Percentiles rank a stretch among this genome's conserved stretches.
Conservation (phyloP, 2,888 invertebrate genomes). For the Drosophila longiperda region DNA sequence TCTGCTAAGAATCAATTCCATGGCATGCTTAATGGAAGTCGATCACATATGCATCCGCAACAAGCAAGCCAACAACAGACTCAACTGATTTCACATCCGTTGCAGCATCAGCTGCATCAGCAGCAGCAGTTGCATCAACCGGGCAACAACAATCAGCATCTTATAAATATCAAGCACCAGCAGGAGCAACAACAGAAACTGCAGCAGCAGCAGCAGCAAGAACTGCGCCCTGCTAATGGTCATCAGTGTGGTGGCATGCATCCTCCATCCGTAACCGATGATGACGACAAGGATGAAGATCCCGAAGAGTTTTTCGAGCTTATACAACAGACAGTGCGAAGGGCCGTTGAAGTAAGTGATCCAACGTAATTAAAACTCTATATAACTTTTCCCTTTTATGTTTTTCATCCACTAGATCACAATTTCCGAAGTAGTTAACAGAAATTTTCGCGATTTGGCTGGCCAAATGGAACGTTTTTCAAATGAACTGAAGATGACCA, state of each 20-base stretch:
- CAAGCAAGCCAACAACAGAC: conserved; percentile 18
- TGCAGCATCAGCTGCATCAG: conserved; percentile 69
- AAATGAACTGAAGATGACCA: conserved; percentile 73
- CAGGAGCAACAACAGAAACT: conserved; percentile 15
- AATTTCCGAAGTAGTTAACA: conserved; percentile 74
- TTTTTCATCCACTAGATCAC: conserved; percentile 62
- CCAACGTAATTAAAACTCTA: background rate
- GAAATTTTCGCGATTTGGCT: conserved; percentile 79
- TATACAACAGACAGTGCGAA: conserved; percentile 80
- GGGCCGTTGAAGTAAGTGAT: conserved; percentile 76
- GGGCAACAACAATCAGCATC: conserved; percentile 24
- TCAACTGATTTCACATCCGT: conserved; percentile 37
- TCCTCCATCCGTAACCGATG: conserved; percentile 33
- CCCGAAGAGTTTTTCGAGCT: conserved; percentile 83
- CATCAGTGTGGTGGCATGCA: conserved; percentile 34
- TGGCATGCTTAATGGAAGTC: conserved; percentile 11
- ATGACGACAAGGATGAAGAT: conserved; percentile 80
- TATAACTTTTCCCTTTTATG: background rate
- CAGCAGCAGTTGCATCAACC: conserved; percentile 48
- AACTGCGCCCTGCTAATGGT: conserved; percentile 5
- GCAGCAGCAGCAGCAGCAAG: conserved; percentile 14
- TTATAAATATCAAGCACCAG: conserved; percentile 19
- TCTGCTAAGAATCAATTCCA: conserved; percentile 57
- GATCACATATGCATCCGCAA: conserved; percentile 36
- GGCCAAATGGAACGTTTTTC: conserved; percentile 78